These are phyloP conservation scores for Pristionchus mayeri DNA, from an alignment of 2,888 invertebrate species.

Conservation along the genomic window DNA sequence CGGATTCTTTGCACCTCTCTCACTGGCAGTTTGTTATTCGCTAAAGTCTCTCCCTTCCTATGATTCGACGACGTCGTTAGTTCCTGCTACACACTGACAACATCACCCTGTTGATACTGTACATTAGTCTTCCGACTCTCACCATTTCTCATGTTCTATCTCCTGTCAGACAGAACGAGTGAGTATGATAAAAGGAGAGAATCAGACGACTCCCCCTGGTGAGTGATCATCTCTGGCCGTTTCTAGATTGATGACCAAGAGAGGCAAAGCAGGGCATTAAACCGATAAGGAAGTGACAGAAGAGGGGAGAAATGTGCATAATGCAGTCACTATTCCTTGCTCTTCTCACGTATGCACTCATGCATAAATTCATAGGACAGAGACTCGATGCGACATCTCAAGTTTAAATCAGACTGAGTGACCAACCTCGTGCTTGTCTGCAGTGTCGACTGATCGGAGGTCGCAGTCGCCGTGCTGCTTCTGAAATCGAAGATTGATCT, in stretches of 20 bases:
- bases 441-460: neutral
- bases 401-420: neutral
- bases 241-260: neutral
- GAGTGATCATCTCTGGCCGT: neutral
- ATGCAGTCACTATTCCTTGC: neutral
- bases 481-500: neutral
- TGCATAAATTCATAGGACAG: neutral
- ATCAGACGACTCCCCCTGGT: neutral
- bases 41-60: neutral
- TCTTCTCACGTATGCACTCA: neutral
- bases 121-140: neutral
- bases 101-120: neutral
- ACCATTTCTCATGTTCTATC: too few relatives aligned
- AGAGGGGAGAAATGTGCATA: neutral
- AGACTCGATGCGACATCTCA: neutral
- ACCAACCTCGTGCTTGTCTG: neutral
- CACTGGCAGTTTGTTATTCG: slow-evolving; percentile 3
- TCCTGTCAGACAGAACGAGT: neutral
- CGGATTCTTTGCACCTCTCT: too few relatives aligned
- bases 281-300: neutral
- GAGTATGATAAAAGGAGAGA: neutral
- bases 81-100: neutral
- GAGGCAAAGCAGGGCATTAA: neutral
- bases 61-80: too few relatives aligned
- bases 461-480: slow-evolving; percentile 48